phyloP scores from a whole-genome alignment of 2,888 invertebrate species.

The Notocelia uddmanniana region DNA sequence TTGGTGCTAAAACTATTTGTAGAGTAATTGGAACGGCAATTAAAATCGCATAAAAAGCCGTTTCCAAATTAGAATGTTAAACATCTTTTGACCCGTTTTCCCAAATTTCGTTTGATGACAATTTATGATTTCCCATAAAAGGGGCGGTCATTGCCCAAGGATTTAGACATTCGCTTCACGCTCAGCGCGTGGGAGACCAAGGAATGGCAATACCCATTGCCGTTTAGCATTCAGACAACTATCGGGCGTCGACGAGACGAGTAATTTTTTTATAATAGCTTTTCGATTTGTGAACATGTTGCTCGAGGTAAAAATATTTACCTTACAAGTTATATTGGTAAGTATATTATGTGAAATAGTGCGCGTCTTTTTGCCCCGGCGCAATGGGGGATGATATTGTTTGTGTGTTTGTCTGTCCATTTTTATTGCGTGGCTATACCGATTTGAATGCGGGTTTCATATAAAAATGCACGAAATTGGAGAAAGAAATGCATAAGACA shows the following conservation, averaged over 20 bases:
- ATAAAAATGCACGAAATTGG: background rate
- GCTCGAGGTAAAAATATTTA: slow-evolving; percentile 8
- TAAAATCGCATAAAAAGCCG: slow-evolving; percentile 3
- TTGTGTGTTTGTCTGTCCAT: background rate
- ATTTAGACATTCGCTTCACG: slow-evolving; percentile 61
- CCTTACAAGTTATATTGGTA: slow-evolving; percentile 42
- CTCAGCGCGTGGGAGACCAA: slow-evolving; percentile 70
- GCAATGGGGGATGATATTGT: background rate
- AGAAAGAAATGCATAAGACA: background rate
- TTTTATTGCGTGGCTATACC: background rate
- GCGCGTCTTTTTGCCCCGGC: background rate
- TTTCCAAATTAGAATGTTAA: slow-evolving; percentile 17
- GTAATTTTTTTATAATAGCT: slow-evolving; percentile 48
- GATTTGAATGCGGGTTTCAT: background rate
- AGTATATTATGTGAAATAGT: slow-evolving; percentile 19
- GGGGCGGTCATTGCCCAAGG: slow-evolving; percentile 73
- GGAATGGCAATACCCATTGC: slow-evolving; percentile 63
- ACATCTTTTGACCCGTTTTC: slow-evolving; percentile 39
- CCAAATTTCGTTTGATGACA: slow-evolving; percentile 56
- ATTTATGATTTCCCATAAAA: slow-evolving; percentile 57
- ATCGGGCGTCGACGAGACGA: slow-evolving; percentile 59
- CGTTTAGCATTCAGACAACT: slow-evolving; percentile 64
- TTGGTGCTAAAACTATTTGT: background rate
- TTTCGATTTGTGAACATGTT: slow-evolving; percentile 17
- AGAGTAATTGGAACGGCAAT: slow-evolving; percentile 11